These are phyloP conservation scores for Amitus sp. DNA, from an alignment of 2,888 invertebrate genomes.

Conservation along the genomic window DNA sequence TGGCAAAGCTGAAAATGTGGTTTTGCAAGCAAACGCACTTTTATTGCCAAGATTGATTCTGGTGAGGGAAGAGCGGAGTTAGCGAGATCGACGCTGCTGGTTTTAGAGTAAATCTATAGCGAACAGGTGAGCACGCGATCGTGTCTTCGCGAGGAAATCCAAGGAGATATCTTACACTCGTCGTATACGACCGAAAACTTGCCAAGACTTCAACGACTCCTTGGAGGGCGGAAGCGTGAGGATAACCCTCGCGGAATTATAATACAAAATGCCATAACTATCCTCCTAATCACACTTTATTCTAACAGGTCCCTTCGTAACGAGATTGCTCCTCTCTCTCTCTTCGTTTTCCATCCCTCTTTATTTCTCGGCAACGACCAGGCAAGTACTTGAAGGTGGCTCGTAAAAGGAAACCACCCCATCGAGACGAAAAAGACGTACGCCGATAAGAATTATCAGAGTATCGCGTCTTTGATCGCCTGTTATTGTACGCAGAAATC, in stretches of 20 bases:
- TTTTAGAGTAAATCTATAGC: constrained; percentile 12
- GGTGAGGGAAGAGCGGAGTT: no score
- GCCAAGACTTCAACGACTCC: constrained; percentile 54
- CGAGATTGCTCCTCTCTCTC: constrained; percentile 49
- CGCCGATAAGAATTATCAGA: constrained; percentile 46
- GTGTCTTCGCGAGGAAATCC: constrained; percentile 31
- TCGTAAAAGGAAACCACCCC: constrained; percentile 60
- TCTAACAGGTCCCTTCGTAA: constrained; percentile 59
- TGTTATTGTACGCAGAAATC: constrained; percentile 5
- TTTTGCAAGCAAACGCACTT: no score
- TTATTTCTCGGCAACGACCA: constrained; percentile 51
- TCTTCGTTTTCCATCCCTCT: constrained; percentile 17
- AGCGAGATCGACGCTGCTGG: constrained; percentile 4
- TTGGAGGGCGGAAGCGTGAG: constrained; percentile 45
- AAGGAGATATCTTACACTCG: constrained; percentile 39
- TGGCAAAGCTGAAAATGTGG: no score
- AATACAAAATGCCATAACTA: constrained; percentile 63
- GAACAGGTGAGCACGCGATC: constrained; percentile 38
- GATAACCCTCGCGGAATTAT: constrained; percentile 54
- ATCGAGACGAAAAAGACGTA: constrained; percentile 53
- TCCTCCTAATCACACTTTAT: constrained; percentile 64
- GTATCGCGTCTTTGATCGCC: constrained; percentile 33
- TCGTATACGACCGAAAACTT: constrained; percentile 51
- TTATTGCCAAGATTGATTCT: no score
- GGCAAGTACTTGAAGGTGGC: constrained; percentile 53